These are phyloP conservation scores for Simalia tracyae DNA, from an alignment of 2,797 vertebrate genomes.

Conservation along the genomic window DNA sequence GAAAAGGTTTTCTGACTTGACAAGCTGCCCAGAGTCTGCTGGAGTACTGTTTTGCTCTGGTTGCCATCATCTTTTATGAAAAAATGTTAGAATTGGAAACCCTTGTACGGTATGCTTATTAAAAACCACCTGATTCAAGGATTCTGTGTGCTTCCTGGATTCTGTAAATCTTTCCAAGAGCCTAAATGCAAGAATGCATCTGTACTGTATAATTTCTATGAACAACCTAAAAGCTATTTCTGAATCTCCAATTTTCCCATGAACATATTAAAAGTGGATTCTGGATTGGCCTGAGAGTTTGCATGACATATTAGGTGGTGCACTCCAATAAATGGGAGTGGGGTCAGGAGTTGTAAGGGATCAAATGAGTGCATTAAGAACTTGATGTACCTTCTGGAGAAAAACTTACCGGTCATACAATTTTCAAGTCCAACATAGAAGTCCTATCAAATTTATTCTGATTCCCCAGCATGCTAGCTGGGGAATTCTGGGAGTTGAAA, in stretches of 20 bases:
- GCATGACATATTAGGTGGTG: no score
- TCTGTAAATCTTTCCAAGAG: fast-evolving
- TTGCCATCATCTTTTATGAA: slow-evolving; percentile 62
- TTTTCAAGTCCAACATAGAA: no score
- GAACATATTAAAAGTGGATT: not conserved
- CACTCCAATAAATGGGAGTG: no score
- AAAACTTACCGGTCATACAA: no score
- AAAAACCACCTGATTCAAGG: slow-evolving; percentile 67
- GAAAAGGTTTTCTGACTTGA: slow-evolving; percentile 59
- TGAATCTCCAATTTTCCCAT: not conserved
- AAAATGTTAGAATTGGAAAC: slow-evolving; percentile 70
- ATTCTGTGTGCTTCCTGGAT: not conserved
- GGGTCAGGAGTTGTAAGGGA: no score
- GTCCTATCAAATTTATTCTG: no score
- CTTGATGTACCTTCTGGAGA: no score
- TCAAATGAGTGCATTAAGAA: no score
- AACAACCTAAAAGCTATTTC: no score
- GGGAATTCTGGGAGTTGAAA: no score
- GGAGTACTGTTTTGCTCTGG: slow-evolving; percentile 54
- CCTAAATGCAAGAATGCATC: not conserved
- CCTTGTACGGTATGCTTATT: slow-evolving; percentile 65
- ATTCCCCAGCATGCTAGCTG: no score
- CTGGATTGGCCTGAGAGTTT: no score
- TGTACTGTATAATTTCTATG: not conserved
- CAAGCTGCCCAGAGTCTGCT: slow-evolving; percentile 5